phyloP scores from a whole-genome alignment of 2,797 vertebrate species.

The Meriones psammophilus region DNA sequence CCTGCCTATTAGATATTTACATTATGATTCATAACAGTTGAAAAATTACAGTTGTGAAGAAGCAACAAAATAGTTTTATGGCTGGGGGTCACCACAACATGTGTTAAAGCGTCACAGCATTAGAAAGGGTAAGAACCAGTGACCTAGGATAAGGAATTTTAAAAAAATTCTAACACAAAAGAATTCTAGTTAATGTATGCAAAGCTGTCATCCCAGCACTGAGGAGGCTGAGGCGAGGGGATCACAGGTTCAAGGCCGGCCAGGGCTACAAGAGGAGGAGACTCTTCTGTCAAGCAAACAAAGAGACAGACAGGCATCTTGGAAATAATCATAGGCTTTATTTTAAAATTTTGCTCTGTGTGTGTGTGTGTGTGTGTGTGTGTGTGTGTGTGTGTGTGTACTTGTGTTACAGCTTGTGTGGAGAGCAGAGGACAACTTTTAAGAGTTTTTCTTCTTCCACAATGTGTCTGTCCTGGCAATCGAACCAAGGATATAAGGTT shows the following conservation, averaged over 20 bases:
- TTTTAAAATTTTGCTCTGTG: neutral
- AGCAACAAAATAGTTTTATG: neutral
- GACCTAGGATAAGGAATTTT: neutral
- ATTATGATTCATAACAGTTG: neutral
- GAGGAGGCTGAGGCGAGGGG: neutral
- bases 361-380: neutral
- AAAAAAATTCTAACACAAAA: neutral
- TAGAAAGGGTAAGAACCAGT: too few relatives aligned
- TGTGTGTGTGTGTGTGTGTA: neutral
- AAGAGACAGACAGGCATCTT: neutral
- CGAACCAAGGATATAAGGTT: neutral
- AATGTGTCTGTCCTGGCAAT: neutral
- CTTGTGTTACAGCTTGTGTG: neutral
- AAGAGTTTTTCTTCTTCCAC: neutral
- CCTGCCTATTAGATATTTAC: neutral
- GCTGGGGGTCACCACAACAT: neutral
- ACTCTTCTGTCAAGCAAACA: neutral
- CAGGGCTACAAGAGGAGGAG: too few relatives aligned
- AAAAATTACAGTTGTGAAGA: neutral
- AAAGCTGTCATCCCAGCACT: neutral
- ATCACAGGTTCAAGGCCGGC: neutral
- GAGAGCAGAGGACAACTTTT: neutral
- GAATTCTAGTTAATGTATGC: conserved; percentile 25
- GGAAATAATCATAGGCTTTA: neutral
- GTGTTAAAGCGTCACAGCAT: neutral